Evolutionary conservation across 1,140 invertebrate genomes (phyloP).

Genomic region (Hycleus cichorii): DNA sequence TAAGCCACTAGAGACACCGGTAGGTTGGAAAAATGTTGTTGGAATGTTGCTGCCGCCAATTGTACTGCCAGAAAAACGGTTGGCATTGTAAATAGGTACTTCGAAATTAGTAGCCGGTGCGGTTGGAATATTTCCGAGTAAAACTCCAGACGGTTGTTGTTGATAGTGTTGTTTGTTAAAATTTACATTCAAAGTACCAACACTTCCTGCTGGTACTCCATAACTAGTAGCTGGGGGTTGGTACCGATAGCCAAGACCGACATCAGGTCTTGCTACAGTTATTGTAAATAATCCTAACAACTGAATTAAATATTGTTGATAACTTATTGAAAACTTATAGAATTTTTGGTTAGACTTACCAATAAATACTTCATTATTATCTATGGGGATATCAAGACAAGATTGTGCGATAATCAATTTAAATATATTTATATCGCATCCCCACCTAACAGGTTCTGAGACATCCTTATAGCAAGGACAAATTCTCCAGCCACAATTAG

Average conservation of each 20-base stretch:
- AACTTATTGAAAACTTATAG: background rate
- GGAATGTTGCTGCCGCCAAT: background rate
- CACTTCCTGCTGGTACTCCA: background rate
- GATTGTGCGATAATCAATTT: no score
- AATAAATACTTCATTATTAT: constrained; percentile 1
- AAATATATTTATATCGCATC: constrained; percentile 12
- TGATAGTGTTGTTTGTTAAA: background rate
- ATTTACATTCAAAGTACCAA: background rate
- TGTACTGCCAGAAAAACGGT: background rate
- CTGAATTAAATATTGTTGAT: background rate
- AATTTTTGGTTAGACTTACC: constrained; percentile 1
- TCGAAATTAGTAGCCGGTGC: background rate
- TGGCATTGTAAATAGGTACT: background rate
- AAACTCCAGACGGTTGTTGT: background rate
- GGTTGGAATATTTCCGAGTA: background rate
- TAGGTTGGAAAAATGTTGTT: background rate
- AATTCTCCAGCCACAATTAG: background rate
- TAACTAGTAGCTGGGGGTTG: background rate
- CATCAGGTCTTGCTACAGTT: background rate
- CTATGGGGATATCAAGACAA: no score
- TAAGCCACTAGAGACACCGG: background rate
- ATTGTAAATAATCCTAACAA: background rate
- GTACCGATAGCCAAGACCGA: constrained; percentile 1
- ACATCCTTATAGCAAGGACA: constrained; percentile 16
- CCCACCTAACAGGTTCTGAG: constrained; percentile 1